Evolutionary conservation across 2,113 vertebrate genomes (phyloP).

Genomic region (Murina feae): DNA sequence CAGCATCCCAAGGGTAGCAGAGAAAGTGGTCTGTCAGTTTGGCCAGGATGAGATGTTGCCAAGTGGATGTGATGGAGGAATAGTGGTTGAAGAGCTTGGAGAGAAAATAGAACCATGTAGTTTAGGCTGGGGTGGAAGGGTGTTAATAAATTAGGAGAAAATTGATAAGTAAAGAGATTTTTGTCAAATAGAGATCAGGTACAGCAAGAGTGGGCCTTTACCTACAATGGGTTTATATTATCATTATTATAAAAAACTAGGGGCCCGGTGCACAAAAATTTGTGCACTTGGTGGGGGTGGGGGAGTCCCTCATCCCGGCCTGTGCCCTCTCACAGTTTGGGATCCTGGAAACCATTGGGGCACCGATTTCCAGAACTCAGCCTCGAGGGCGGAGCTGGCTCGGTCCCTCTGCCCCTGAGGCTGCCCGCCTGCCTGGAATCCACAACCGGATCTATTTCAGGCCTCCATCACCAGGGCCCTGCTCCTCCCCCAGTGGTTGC

Average conservation of each 20-base stretch:
- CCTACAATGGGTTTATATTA: neutral
- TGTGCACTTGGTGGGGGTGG: too few relatives aligned
- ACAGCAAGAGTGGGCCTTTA: neutral
- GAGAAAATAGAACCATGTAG: neutral
- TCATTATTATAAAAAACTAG: neutral
- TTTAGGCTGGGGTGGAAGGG: neutral
- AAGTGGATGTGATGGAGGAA: neutral
- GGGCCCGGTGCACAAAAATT: too few relatives aligned
- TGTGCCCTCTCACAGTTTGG: too few relatives aligned
- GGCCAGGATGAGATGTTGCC: neutral
- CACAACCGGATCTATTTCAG: too few relatives aligned
- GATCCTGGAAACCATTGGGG: too few relatives aligned
- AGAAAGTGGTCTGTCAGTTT: neutral
- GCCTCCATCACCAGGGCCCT: too few relatives aligned
- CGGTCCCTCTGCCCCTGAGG: too few relatives aligned
- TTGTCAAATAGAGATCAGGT: neutral
- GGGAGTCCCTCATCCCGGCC: too few relatives aligned
- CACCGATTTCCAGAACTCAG: too few relatives aligned
- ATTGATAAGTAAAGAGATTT: neutral
- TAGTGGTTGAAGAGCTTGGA: neutral
- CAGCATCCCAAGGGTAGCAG: neutral
- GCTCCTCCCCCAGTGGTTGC: too few relatives aligned
- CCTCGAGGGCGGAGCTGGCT: too few relatives aligned
- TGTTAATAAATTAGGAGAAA: neutral
- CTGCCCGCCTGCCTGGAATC: too few relatives aligned